Percentiles rank a stretch among this genome's conserved stretches.
Conservation (phyloP, 1,140 invertebrate species). For the Telenomus remus region DNA sequence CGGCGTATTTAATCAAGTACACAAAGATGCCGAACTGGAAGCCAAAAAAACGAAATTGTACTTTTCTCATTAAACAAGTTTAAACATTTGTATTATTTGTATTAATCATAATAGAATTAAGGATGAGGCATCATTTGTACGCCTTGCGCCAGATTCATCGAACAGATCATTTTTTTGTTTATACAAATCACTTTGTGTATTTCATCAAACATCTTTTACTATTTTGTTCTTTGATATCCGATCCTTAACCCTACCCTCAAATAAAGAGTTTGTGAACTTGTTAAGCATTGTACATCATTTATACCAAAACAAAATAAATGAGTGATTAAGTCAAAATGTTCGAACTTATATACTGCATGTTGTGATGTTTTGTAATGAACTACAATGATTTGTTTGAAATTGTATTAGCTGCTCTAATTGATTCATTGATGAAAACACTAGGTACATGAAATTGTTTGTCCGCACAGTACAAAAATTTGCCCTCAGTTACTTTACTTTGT, state of each 20-base stretch:
- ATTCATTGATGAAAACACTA: constrained; percentile 37
- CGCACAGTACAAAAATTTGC: constrained; percentile 48
- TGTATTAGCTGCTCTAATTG: constrained; percentile 42
- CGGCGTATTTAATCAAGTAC: constrained; percentile 50
- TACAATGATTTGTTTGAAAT: constrained; percentile 33
- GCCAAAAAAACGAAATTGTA: constrained; percentile 49
- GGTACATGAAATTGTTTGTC: constrained; percentile 40
- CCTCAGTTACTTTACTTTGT: constrained; percentile 14
- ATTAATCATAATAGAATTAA: background rate
- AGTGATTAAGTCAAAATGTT: no score
- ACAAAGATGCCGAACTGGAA: constrained; percentile 54
- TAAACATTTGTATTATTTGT: background rate
- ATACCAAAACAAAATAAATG: no score
- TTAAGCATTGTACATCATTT: no score
- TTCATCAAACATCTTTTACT: no score
- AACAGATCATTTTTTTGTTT: no score
- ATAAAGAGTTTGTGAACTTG: no score
- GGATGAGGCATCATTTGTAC: background rate
- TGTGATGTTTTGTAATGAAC: constrained; percentile 45
- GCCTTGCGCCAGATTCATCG: no score
- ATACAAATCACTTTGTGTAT: no score
- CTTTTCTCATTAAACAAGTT: constrained; percentile 53
- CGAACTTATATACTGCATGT: constrained; percentile 33
- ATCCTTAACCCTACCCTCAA: no score
- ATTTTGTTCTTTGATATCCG: no score